Base-by-base conservation (phyloP, 2,888 invertebrate species). In the Apotomis turbidana region DNA sequence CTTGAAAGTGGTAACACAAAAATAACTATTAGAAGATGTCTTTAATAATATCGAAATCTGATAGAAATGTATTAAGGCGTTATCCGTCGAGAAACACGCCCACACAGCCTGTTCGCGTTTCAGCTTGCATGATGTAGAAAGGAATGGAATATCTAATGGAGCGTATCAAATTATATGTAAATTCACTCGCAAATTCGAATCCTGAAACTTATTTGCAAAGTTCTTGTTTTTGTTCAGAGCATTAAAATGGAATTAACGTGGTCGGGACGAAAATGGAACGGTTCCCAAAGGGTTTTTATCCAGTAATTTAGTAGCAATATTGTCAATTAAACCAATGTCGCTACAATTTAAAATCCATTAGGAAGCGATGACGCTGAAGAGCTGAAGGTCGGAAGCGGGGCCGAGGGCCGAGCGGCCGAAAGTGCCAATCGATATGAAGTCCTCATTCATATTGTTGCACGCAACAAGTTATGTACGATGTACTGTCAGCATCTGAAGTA, bases 281-380 rank as follows among this genome's bases (percentile, higher is more conserved):
- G 49, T 55, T 51, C 63, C 46, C 13, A 9, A 58, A 67, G 46
- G 67, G 44, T 76, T 76, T 80, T 78, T 76, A 78, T 78, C 76
- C 79, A 76, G 74, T 77, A 68, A 68, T 49, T 74, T 76, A 76
- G 72, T 76, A 76, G 76, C 76, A 81, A 81, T 81, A 77, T 80
- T 82, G 79, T 77, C 84, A 85, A 85, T 86, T 80, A 81, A 81
- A 80, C 74, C 79, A 80, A 81, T 78, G 79, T 79, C 77, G 80
- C 75, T 79, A 83, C 87, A 88, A 87, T 91, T 89, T 87, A 87
- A 88, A 89, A 85, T 78, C 85, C 85, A 89, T 90, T 90, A 87
- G 78, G 76, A 74, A 78, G 82, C 86, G 88, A 87, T 88, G 85
- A 84, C 77, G 78, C 76, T 76, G 64, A 78, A 79, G 79, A 76